Conservation (phyloP, 1,140 invertebrate species). For the Mesaphorura yosii region DNA sequence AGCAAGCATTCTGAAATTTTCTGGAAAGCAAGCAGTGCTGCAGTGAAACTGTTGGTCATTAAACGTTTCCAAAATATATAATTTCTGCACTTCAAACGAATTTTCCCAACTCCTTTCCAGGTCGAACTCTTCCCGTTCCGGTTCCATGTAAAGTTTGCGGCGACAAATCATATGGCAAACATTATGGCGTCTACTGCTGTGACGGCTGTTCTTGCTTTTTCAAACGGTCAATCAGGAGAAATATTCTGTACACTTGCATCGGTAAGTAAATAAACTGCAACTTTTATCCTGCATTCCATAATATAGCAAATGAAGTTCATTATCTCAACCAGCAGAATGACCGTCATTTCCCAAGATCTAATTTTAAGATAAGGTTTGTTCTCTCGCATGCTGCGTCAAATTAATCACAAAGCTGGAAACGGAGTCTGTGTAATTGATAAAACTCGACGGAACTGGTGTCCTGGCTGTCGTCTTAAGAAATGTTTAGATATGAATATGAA, state of each 20-base stretch:
- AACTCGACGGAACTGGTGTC: slow-evolving; percentile 74
- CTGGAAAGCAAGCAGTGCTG: too few species aligned
- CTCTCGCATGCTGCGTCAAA: too few species aligned
- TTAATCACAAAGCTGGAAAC: too few species aligned
- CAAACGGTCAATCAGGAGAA: slow-evolving; percentile 38
- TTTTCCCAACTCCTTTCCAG: slow-evolving; percentile 38
- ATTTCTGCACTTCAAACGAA: not conserved
- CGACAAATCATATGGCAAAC: slow-evolving; percentile 73
- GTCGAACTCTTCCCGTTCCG: slow-evolving; percentile 52
- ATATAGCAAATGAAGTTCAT: too few species aligned
- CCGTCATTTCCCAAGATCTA: too few species aligned
- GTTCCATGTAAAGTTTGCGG: slow-evolving; percentile 67
- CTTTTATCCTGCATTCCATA: too few species aligned
- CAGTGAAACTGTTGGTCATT: too few species aligned
- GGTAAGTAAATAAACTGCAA: too few species aligned
- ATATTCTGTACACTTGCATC: slow-evolving; percentile 27
- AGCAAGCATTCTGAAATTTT: too few species aligned
- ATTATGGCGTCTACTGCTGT: slow-evolving; percentile 75
- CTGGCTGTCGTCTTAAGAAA: slow-evolving; percentile 64
- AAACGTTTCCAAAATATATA: too few species aligned
- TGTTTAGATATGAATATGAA: slow-evolving; percentile 72
- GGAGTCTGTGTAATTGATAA: slow-evolving; percentile 69
- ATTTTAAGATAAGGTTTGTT: too few species aligned
- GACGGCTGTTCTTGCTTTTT: slow-evolving; percentile 85
- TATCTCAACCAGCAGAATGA: too few species aligned